Percentiles rank a stretch among this genome's conserved stretches.
Evolutionary conservation across 2,888 invertebrate genomes (phyloP).

Genomic region (Mesoligia furuncula): DNA sequence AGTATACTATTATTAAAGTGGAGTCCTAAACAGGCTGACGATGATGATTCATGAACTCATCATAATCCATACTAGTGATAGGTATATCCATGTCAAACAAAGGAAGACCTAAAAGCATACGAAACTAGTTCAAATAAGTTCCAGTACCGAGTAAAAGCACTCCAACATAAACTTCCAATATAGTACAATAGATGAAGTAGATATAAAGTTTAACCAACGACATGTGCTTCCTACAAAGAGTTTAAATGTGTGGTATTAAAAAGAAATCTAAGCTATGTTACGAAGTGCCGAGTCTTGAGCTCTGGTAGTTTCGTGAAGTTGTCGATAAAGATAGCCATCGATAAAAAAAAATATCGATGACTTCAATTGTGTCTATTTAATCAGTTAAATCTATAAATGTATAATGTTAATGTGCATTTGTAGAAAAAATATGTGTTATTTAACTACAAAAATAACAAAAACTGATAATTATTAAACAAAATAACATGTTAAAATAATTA

Average conservation of each 20-base stretch:
- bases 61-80: not conserved
- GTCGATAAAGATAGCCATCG: slow-evolving; percentile 50
- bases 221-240: slow-evolving; percentile 79
- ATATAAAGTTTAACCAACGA: slow-evolving; percentile 74
- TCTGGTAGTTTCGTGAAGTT: slow-evolving; percentile 70
- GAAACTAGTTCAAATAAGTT: slow-evolving; percentile 46
- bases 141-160: slow-evolving; percentile 41
- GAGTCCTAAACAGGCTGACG: not conserved
- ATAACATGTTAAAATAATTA: slow-evolving; percentile 38
- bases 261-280: slow-evolving; percentile 86
- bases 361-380: not conserved
- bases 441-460: not conserved
- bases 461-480: not conserved
- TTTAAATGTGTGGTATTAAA: slow-evolving; percentile 89
- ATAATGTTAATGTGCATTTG: not conserved
- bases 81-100: not conserved
- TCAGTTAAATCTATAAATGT: not conserved
- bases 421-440: not conserved
- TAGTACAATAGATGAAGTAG: slow-evolving; percentile 69
- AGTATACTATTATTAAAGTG: not conserved
- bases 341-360: slow-evolving; percentile 10
- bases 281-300: slow-evolving; percentile 81
- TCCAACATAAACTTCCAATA: slow-evolving; percentile 60
- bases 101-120: slow-evolving; percentile 6
- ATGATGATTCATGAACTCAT: not conserved